These are phyloP conservation scores for Pteronotus mesoamericanus DNA, from an alignment of 2,797 vertebrate genomes.

Conservation along the genomic window DNA sequence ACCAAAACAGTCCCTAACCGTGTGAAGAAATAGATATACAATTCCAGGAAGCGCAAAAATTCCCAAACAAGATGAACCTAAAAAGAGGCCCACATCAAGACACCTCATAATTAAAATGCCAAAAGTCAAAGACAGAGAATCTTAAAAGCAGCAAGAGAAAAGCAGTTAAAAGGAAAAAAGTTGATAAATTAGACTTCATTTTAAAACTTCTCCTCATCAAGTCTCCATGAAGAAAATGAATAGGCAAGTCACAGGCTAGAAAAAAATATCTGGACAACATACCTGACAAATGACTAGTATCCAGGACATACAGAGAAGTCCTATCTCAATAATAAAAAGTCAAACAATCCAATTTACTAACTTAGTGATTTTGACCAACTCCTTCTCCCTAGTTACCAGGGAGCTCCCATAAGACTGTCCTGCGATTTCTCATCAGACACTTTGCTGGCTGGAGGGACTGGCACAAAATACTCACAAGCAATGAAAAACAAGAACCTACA, in stretches of 20 bases:
- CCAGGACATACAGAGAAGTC: background rate
- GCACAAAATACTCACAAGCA: background rate
- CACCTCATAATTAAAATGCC: background rate
- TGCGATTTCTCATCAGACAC: no score
- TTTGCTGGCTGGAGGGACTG: background rate
- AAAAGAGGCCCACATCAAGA: background rate
- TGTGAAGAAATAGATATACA: no score
- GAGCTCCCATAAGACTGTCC: background rate
- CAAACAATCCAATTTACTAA: background rate
- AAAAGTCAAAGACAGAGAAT: background rate
- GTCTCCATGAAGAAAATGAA: background rate
- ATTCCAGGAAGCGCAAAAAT: no score
- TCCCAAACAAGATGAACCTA: no score
- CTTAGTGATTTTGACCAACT: background rate
- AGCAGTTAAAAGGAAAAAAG: background rate
- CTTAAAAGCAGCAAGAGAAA: background rate
- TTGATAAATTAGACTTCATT: background rate
- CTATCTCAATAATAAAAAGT: background rate
- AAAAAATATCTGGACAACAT: background rate
- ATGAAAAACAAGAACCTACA: background rate
- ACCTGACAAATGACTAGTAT: background rate
- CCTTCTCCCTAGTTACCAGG: background rate
- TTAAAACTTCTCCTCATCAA: constrained; percentile 11
- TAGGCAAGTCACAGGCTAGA: background rate
- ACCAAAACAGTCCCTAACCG: no score